Evolutionary conservation across 2,888 invertebrate genomes (phyloP), one percentile per base, ranked within the genome.

Genomic region (Drosophila phalerata): DNA sequence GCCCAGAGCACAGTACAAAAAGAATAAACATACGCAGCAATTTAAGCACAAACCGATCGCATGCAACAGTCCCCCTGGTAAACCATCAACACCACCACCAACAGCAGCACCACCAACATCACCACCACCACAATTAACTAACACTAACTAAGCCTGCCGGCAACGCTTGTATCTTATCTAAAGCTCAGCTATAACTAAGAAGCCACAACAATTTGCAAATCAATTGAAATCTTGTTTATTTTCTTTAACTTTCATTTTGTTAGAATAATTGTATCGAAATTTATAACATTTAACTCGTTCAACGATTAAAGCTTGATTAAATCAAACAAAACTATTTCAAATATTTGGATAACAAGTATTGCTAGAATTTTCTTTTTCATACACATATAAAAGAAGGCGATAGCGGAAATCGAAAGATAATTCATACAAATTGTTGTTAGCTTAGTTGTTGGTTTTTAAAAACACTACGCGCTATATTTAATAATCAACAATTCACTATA

Each of bases 301-400:
- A 81, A 90, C 89, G 86, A 83, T 90, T 90, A 90, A 91, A 90
- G 90, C 91, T 90, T 86, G 49, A 60, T 57, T 65, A 52, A 82
- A 75, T 67, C 58, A 43, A 65, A 64, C 51, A 47, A 61, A 65
- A 47, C 42, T 19, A 38, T 45, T 53, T 42, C 10, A 62, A 73
- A 53, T 45, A 53, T 11, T 61, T 53, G 53, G 49, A 22, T 19
- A 25, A 37, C 34, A 51, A 37, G 51, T 22, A 28, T 32, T 53
- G 57, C 62, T 68, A 61, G 49, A 37, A 28, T 42, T 34, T 28
- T 34, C 3, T 25, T 28, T 15, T 28, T 11, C 4, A 53, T 42
- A 17, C 17, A 28, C 13, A 17, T 48, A 15, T 48, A 22, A 72
- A 48, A 56, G 19, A 57, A 71, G 52, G 48, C 65, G 52, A 38